phyloP scores from a whole-genome alignment of 2,888 invertebrate genomes.

The Escarpia spicata region DNA sequence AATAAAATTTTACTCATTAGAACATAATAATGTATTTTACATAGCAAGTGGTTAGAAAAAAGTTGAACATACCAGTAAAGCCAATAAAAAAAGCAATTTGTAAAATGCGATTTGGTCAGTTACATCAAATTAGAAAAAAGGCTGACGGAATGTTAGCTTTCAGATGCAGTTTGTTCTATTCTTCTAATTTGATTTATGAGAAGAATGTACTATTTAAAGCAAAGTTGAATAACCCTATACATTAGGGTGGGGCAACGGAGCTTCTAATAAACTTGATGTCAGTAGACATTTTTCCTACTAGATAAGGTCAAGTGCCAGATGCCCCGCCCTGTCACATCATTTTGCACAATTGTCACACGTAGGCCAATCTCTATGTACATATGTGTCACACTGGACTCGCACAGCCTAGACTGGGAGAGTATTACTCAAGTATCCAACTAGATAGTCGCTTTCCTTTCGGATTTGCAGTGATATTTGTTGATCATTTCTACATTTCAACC shows the following conservation, averaged over 20 bases:
- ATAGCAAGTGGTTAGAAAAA: too few relatives aligned
- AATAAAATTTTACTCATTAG: too few relatives aligned
- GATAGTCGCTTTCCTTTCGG: not conserved
- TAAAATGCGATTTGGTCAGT: too few relatives aligned
- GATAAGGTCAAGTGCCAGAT: not conserved
- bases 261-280: not conserved
- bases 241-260: not conserved
- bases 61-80: too few relatives aligned
- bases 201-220: not conserved
- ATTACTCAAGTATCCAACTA: not conserved
- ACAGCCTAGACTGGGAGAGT: not conserved
- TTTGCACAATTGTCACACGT: not conserved
- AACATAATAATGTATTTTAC: too few relatives aligned
- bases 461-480: not conserved
- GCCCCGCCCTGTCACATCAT: not conserved
- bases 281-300: not conserved
- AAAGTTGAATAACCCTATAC: not conserved
- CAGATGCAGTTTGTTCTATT: too few relatives aligned
- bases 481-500: not conserved
- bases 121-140: too few relatives aligned
- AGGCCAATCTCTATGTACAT: not conserved
- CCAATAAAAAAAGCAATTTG: too few relatives aligned
- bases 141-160: too few relatives aligned
- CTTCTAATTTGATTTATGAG: not conserved
- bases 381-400: too few relatives aligned